phyloP scores from a whole-genome alignment of 1,140 invertebrate species.

The Drosophila saltans region DNA sequence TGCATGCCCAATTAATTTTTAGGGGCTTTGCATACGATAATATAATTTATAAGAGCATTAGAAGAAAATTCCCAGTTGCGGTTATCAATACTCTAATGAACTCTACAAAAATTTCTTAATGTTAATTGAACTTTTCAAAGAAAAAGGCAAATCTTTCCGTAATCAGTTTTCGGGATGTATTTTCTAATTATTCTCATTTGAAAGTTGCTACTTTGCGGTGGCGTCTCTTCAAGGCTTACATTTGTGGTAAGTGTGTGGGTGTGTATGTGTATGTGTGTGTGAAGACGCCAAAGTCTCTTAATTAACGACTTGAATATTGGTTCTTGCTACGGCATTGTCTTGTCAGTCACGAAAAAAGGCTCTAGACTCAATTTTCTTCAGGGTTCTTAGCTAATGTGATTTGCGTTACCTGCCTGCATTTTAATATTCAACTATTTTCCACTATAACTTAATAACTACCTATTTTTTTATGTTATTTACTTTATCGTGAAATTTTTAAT shows the following conservation, averaged over 20 bases:
- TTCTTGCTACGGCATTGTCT: conserved; percentile 37
- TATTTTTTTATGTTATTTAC: neutral
- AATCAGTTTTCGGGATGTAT: conserved; percentile 14
- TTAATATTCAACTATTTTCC: conserved; percentile 13
- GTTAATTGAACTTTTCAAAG: conserved; percentile 6
- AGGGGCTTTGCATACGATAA: neutral
- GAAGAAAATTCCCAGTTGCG: neutral
- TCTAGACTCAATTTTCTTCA: conserved; percentile 57
- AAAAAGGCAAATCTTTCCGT: neutral
- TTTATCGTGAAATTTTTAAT: conserved; percentile 5
- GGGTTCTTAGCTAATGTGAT: conserved; percentile 10
- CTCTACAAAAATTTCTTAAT: neutral
- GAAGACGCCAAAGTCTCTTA: conserved; percentile 47
- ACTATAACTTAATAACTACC: conserved; percentile 10
- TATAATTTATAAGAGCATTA: neutral
- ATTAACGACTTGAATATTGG: conserved; percentile 63
- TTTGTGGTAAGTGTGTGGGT: conserved; percentile 28
- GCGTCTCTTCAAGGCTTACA: conserved; percentile 37
- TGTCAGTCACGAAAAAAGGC: conserved; percentile 49
- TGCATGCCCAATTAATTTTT: neutral
- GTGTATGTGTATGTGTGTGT: conserved; percentile 8
- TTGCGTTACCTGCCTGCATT: conserved; percentile 30
- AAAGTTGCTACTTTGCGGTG: conserved; percentile 17
- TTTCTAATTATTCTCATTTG: conserved; percentile 17
- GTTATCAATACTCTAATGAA: conserved; percentile 5